Evolutionary conservation across 2,797 vertebrate species (phyloP).

Genomic region (Propithecus deckenii): DNA sequence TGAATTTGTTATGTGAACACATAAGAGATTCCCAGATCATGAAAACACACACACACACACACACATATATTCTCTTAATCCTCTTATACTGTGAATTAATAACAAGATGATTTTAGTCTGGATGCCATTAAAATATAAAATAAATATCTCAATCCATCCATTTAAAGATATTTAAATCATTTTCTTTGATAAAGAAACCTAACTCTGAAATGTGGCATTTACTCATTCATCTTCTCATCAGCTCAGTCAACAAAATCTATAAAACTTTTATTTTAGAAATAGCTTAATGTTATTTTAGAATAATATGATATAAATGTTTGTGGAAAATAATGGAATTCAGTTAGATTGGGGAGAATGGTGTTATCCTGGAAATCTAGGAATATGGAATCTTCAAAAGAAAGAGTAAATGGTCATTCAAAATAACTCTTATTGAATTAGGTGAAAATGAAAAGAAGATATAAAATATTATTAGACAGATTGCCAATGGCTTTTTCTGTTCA

Average conservation of each 20-base stretch:
- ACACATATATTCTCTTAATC: background rate
- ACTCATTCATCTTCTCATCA: background rate
- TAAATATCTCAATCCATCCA: background rate
- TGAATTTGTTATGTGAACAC: background rate
- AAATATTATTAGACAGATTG: background rate
- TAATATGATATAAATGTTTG: too few species aligned
- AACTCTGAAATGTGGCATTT: background rate
- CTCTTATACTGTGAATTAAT: background rate
- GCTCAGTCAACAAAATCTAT: background rate
- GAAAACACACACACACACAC: background rate
- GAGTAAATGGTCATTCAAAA: background rate
- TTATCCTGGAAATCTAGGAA: background rate
- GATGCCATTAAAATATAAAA: background rate
- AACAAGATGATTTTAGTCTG: background rate
- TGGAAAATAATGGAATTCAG: background rate
- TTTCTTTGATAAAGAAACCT: background rate
- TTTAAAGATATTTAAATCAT: background rate
- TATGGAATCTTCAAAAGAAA: background rate
- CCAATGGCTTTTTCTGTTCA: background rate
- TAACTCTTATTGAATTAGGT: background rate
- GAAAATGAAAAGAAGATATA: background rate
- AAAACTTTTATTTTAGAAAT: background rate
- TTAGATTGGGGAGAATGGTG: background rate
- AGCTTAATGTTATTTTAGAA: too few species aligned
- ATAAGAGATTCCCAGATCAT: background rate